Base-by-base conservation (phyloP, 2,888 invertebrate species). In the Drosophila bunnanda region DNA sequence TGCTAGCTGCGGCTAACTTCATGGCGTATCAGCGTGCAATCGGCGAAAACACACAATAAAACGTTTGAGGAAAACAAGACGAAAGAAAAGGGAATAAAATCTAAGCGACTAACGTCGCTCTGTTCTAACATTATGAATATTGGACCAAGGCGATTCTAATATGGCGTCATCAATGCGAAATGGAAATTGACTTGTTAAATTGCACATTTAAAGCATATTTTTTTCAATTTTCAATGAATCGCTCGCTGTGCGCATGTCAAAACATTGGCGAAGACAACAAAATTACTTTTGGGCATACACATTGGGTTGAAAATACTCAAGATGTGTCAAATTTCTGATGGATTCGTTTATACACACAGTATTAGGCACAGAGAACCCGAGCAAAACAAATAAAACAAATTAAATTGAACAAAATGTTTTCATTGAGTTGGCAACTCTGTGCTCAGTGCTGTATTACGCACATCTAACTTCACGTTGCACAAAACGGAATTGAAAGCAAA, bases 401-500 rank as follows among this genome's bases (percentile, higher is more conserved):
- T 39, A 39, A 36, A n/a, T 30, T 46, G 6, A 28, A 36, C 17
- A 25, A 36, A 34, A 34, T 32, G 39, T 25, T 38, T 48, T n/a
- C 43, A 4, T 36, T 36, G 46, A 22, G 46, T n/a, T 82, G 82
- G 71, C 82, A 82, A 87, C 82, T 61, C 78, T 82, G 53, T 28
- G 39, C 32, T 13, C 12, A 13, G 44, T 53, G 28, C 58, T 59
- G 41, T 67, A 75, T 72, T 75, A 71, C 79, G 70, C 81, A 81
- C 87, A 81, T 72, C 82, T 68, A 87, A 77, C 80, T 85, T 85
- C 80, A 82, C 73, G 86, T 78, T 88, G 86, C 83, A 88, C 83
- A 84, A 84, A 84, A 82, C 86, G 69, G 66, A 84, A 84, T 84
- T 65, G 66, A 80, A 80, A 84, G 83, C 88, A 84, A 84, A 84